phyloP scores from a whole-genome alignment of 2,888 invertebrate species.

The Micoletzkya japonica region DNA sequence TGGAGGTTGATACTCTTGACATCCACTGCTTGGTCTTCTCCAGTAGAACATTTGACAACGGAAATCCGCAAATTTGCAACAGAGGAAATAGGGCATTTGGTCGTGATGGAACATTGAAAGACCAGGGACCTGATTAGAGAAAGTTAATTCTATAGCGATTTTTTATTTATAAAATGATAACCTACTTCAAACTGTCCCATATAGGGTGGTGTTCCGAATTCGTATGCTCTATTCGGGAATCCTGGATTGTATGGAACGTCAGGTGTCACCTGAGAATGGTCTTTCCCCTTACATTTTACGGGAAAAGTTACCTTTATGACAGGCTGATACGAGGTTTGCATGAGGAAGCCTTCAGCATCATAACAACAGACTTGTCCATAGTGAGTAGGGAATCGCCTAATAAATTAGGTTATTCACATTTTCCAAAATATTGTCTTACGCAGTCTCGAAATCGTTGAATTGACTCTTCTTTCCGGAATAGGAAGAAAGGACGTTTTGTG shows the following conservation, averaged over 20 bases:
- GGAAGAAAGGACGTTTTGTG: conserved; percentile 59
- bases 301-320: conserved; percentile 54
- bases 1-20: conserved; percentile 91
- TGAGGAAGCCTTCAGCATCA: conserved; percentile 84
- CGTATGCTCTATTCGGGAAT: conserved; percentile 69
- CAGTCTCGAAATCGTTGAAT: conserved; percentile 30
- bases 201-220: conserved; percentile 88
- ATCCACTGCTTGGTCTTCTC: conserved; percentile 85
- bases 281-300: background rate
- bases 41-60: conserved; percentile 93
- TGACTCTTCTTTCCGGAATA: conserved; percentile 51
- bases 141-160: background rate
- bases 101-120: conserved; percentile 95
- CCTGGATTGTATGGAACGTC: conserved; percentile 61
- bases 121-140: conserved; percentile 75
- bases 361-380: conserved; percentile 94
- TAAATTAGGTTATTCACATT: conserved; percentile 25
- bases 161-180: background rate
- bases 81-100: conserved; percentile 88
- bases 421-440: no score
- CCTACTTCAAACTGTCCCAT: conserved; percentile 86
- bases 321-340: conserved; percentile 91
- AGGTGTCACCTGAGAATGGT: no score
- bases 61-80: conserved; percentile 91
- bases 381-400: conserved; percentile 61